phyloP scores from a whole-genome alignment of 2,888 invertebrate species.

The Acronicta aceris region DNA sequence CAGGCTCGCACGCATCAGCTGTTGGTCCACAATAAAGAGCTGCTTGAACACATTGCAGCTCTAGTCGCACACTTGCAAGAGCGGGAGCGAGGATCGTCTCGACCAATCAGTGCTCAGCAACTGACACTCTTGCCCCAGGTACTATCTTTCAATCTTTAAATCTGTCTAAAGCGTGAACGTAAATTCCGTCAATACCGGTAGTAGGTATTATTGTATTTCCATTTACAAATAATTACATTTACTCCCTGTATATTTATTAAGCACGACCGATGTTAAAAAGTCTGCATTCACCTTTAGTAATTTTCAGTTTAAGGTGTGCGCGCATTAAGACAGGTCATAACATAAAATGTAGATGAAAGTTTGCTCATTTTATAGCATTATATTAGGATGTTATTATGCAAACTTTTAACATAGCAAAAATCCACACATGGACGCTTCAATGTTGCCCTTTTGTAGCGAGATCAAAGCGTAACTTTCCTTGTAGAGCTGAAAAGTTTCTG shows the following conservation, averaged over 20 bases:
- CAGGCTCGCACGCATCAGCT: constrained; percentile 97
- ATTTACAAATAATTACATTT: no score
- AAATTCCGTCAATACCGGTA: background rate
- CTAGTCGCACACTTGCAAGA: constrained; percentile 96
- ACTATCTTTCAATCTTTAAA: constrained; percentile 1
- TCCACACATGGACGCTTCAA: background rate
- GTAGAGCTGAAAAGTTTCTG: background rate
- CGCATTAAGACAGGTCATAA: constrained; percentile 1
- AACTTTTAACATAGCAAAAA: background rate
- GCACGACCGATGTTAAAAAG: constrained; percentile 1
- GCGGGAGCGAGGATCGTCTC: constrained; percentile 91
- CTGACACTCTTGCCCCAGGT: constrained; percentile 92
- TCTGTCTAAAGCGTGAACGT: constrained; percentile 7
- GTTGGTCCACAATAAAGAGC: constrained; percentile 97
- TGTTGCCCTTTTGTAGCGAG: background rate
- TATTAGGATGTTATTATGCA: background rate
- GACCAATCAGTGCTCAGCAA: constrained; percentile 88
- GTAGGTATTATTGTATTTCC: background rate
- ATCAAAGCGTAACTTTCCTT: background rate
- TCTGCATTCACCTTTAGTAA: constrained; percentile 15
- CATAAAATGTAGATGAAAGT: no score
- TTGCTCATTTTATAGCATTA: no score
- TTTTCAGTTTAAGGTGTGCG: constrained; percentile 7
- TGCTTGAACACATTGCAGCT: constrained; percentile 97
- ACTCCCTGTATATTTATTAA: background rate